These are phyloP conservation scores for Peromyscus nudipes DNA, from an alignment of 2,797 vertebrate species.

Conservation along the genomic window DNA sequence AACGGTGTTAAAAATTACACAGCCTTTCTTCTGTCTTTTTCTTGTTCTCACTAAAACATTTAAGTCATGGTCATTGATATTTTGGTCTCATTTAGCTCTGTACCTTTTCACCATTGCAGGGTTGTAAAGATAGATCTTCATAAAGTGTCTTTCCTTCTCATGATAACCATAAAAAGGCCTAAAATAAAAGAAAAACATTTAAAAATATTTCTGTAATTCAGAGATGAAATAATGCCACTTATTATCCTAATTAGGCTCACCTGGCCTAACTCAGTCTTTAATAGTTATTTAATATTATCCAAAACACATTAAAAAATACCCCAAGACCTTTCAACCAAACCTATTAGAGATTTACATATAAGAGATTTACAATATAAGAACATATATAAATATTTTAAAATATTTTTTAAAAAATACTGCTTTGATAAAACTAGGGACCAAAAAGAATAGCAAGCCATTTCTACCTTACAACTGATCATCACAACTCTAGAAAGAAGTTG, in stretches of 20 bases:
- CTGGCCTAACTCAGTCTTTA: constrained; percentile 52
- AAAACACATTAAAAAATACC: background rate
- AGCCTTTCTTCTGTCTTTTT: constrained; percentile 39
- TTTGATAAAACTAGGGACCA: constrained; percentile 22
- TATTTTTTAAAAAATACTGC: background rate
- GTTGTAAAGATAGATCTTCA: constrained; percentile 99
- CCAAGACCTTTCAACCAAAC: constrained; percentile 50
- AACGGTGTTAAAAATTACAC: constrained; percentile 43
- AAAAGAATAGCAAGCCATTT: constrained; percentile 17
- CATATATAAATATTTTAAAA: background rate
- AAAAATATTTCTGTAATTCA: constrained; percentile 71
- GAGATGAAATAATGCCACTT: constrained; percentile 71
- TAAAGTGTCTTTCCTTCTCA: constrained; percentile 96
- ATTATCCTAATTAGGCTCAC: constrained; percentile 22
- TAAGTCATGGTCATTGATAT: constrained; percentile 61
- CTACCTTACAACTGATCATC: constrained; percentile 15
- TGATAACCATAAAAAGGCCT: constrained; percentile 99
- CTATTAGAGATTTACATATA: constrained; percentile 41
- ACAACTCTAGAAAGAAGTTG: constrained; percentile 5
- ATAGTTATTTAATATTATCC: constrained; percentile 50
- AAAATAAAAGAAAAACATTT: constrained; percentile 83
- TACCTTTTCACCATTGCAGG: constrained; percentile 99
- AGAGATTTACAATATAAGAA: constrained; percentile 1
- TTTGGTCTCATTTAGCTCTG: constrained; percentile 71
- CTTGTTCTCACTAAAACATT: constrained; percentile 67